Percentiles rank a stretch among this genome's conserved stretches.
phyloP scores from a whole-genome alignment of 2,797 vertebrate species.

The Spondyliosoma cantharus region DNA sequence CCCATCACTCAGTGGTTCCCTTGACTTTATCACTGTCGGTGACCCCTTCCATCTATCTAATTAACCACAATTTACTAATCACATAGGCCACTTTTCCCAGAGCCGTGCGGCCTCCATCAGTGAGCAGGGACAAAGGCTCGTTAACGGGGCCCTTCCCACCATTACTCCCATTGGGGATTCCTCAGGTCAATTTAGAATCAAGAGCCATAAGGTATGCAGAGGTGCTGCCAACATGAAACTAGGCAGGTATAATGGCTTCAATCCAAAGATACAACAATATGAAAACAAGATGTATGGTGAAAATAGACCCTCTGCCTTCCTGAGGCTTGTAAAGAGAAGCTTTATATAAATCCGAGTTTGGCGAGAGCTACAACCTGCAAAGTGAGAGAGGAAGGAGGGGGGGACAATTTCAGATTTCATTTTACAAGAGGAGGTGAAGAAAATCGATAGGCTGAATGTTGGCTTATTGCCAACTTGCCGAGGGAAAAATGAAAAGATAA shows the following conservation, averaged over 20 bases:
- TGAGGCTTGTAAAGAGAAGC: conserved; percentile 36
- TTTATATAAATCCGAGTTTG: conserved; percentile 77
- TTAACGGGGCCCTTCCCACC: conserved; percentile 62
- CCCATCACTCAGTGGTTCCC: conserved; percentile 80
- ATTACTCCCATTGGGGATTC: conserved; percentile 63
- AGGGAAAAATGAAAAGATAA: conserved; percentile 73
- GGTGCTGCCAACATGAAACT: conserved; percentile 46
- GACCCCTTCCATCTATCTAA: conserved; percentile 89
- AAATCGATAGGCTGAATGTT: conserved; percentile 78
- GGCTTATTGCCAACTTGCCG: conserved; percentile 78
- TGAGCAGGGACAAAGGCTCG: conserved; percentile 85
- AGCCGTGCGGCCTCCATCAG: conserved; percentile 75
- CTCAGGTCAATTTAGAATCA: conserved; percentile 72
- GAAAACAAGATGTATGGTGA: conserved; percentile 38
- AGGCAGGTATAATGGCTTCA: conserved; percentile 43
- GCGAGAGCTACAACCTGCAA: conserved; percentile 68
- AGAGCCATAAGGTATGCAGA: conserved; percentile 66
- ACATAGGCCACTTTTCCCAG: conserved; percentile 79
- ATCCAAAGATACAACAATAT: conserved; percentile 41
- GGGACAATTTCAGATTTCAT: conserved; percentile 79
- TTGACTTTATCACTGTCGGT: conserved; percentile 84
- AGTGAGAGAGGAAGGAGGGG: conserved; percentile 54
- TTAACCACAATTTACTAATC: conserved; percentile 89
- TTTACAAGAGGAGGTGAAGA: conserved; percentile 72
- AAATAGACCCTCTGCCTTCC: conserved; percentile 50